Evolutionary conservation across 2,797 vertebrate genomes (phyloP), one percentile per base, ranked within the genome.

Genomic region (Iguana delicatissima): DNA sequence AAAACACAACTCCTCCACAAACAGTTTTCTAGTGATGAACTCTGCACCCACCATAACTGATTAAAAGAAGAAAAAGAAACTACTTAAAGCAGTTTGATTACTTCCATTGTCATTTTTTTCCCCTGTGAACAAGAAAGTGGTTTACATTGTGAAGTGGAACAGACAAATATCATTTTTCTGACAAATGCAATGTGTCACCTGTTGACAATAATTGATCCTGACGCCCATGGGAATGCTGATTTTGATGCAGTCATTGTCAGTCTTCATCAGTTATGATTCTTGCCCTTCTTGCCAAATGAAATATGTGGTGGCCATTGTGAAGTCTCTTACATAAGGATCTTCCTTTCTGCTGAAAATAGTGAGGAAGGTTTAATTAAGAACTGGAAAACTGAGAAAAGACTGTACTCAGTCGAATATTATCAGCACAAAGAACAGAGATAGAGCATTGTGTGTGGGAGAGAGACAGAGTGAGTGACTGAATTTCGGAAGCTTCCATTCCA

Each of bases 181-280:
- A 90, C 62, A 84, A 95, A 50, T 79, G 88, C 89, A 89, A 59
- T 29, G 24, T 92, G 42, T 26, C 64, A 69, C 26, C 26, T 88
- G 14, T 1, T 95, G 93, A 94, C 1, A 35, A 57, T 94, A 97
- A 96, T 94, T 94, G 89, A 94, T 93, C 74, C n/a, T 96, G 95
- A 88, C 96, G 95, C 91, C 93, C 81, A 92, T 88, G 90, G 88
- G 96, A 96, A 96, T 95, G 92, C 1, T 94, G 93, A 95, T 96
- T 96, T 96, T 84, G 77, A 93, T 95, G 64, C 90, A 93, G 91
- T 87, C 88, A 84, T 6, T 96, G 95, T 95, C 93, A 88, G 84
- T 88, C 8, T 0, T 87, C 50, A 12, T 88, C 86, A 92, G 88
- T 93, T 93, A 90, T 91, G 92, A 74, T 89, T 92, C 90, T 32